phyloP scores from a whole-genome alignment of 1,140 invertebrate genomes.

The Helicoverpa zea region DNA sequence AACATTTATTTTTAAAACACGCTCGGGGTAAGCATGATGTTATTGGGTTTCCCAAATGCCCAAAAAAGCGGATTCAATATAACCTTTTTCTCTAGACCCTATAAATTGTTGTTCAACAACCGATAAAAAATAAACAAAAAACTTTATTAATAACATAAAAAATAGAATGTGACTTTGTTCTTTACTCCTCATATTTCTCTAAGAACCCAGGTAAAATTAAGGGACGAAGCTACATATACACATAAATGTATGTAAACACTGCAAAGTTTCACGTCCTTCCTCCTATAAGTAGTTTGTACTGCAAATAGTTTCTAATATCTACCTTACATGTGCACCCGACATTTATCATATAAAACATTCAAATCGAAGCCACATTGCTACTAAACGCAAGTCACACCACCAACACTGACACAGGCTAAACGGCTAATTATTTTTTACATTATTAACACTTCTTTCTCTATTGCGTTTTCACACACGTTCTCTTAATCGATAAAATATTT shows the following conservation, averaged over 20 bases:
- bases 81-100: too few species aligned
- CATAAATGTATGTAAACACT: too few species aligned
- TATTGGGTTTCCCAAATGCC: not conserved
- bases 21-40: not conserved
- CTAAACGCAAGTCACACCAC: slow-evolving; percentile 36
- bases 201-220: too few species aligned
- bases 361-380: slow-evolving; percentile 16
- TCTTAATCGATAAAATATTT: too few species aligned
- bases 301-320: slow-evolving; percentile 18
- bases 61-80: not conserved
- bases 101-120: too few species aligned
- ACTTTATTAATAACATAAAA: too few species aligned
- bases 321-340: not conserved
- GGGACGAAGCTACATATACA: too few species aligned
- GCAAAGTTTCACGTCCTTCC: not conserved
- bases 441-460: slow-evolving; percentile 32
- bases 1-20: too few species aligned
- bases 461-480: not conserved
- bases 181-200: too few species aligned
- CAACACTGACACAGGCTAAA: slow-evolving; percentile 23
- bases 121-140: too few species aligned
- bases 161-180: too few species aligned
- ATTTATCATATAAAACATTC: slow-evolving; percentile 49
- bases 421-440: slow-evolving; percentile 36
- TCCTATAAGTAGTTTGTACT: not conserved